Conservation (phyloP, 2,797 vertebrate species). For the Smutsia gigantea region DNA sequence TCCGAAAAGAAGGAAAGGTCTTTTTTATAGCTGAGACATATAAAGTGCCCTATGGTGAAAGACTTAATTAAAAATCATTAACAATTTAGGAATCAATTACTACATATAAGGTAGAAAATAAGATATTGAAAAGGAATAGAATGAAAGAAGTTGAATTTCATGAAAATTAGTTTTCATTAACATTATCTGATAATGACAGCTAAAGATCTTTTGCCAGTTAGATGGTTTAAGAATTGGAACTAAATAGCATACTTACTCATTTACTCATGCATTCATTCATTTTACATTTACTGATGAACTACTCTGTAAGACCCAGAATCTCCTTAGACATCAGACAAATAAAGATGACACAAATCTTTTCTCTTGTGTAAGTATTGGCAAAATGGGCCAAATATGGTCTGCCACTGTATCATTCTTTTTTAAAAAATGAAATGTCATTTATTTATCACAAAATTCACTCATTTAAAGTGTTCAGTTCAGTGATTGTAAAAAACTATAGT, state of each 20-base stretch:
- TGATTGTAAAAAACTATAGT: not conserved
- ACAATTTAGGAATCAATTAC: not conserved
- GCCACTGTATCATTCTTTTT: not conserved
- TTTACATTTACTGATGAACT: not conserved
- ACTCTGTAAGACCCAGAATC: not conserved
- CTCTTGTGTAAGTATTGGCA: not conserved
- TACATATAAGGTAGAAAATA: not conserved
- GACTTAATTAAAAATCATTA: constrained; percentile 40
- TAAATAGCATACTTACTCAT: not conserved
- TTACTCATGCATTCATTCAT: not conserved
- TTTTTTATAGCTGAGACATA: constrained; percentile 38
- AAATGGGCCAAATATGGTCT: not conserved
- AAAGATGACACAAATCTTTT: not conserved
- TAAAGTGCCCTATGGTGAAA: not conserved
- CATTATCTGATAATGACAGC: not conserved
- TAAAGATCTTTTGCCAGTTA: not conserved
- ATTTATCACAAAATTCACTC: not conserved
- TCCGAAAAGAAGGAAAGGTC: constrained; percentile 9
- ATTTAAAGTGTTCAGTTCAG: not conserved
- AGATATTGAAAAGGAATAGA: not conserved
- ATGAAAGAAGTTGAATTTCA: not conserved
- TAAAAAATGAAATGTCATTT: not conserved
- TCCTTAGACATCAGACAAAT: not conserved
- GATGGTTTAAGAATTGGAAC: not conserved
- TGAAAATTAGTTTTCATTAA: constrained; percentile 2